Evolutionary conservation across 1,140 invertebrate species (phyloP), one percentile per base, ranked within the genome.

Genomic region (Lethocerus indicus): DNA sequence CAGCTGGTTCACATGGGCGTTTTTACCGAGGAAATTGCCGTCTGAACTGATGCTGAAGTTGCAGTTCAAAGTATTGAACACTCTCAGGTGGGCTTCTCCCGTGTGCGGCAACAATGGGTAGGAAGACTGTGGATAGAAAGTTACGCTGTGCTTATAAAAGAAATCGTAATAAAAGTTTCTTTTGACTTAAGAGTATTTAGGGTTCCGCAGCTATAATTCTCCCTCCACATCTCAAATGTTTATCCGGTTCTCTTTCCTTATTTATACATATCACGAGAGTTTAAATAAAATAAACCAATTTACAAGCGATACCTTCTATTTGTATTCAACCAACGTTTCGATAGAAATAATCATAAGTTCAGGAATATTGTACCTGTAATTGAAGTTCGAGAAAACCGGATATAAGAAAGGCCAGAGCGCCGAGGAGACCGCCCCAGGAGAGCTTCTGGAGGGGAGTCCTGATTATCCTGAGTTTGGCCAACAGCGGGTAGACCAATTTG

Each of bases 381-480:
- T 78, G 63, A 1, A 87, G 56, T 67, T 96, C 86, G 2, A 96
- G 71, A 27, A 89, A 58, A 20, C 78, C 91, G 16, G 93, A 90
- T 28, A 91, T 70, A n/a, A 87, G 61, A 63, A 98, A 98, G 1
- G 93, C 77, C 3, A 79, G 26, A 5, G 78, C 79, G 9, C 87
- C 87, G 2, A 98, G 63, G 14, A 91, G 55, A 46, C 91, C 90
- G 24, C 94, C 93, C 42, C 74, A 67, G 0, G 73, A 72, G 53
- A 95, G 76, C 61, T 84, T 77, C 54, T 86, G 79, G 23, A 93
- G 61, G 0, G 85, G 83, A 1, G 69, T 72, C 60, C 68, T 61
- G 1, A 78, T 69, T 6, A 70, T 28, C 16, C 67, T 60, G 24
- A 71, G 53, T 51, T 70, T 73, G 0, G 55, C 58, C 16, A 78